Evolutionary conservation across 2,888 invertebrate genomes (phyloP).

Genomic region (Orchesellides sinensis): DNA sequence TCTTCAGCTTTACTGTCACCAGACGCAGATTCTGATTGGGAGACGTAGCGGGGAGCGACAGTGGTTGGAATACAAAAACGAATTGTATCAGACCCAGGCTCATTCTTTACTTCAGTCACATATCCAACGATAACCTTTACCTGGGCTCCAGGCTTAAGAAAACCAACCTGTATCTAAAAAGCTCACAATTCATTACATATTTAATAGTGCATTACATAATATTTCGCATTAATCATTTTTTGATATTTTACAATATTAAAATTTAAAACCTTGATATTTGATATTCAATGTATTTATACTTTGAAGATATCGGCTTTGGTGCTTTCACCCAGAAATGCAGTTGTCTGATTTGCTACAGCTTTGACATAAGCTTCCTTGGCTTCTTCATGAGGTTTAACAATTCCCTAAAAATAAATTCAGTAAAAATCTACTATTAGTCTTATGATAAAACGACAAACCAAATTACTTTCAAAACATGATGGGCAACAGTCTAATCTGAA

Average conservation of each 20-base stretch:
- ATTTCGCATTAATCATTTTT: background rate
- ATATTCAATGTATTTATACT: too few relatives aligned
- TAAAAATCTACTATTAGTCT: too few relatives aligned
- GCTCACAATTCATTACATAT: background rate
- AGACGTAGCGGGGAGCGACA: constrained; percentile 72
- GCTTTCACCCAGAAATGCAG: constrained; percentile 70
- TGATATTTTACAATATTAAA: too few relatives aligned
- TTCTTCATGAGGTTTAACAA: constrained; percentile 69
- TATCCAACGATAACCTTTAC: constrained; percentile 71
- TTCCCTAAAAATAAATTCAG: constrained; percentile 66
- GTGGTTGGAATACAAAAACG: constrained; percentile 74
- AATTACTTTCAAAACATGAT: too few relatives aligned
- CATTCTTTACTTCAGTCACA: constrained; percentile 72
- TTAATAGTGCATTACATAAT: background rate
- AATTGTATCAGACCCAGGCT: constrained; percentile 58
- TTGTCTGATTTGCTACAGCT: constrained; percentile 66
- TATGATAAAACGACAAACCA: too few relatives aligned
- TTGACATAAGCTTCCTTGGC: constrained; percentile 72
- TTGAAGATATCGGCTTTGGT: constrained; percentile 73
- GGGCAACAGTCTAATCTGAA: too few relatives aligned
- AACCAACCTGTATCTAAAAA: constrained; percentile 63
- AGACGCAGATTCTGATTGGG: background rate
- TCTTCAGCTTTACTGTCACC: constrained; percentile 52
- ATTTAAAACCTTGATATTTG: too few relatives aligned
- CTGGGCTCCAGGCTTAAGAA: constrained; percentile 67